phyloP scores from a whole-genome alignment of 2,797 vertebrate species.

The Meda fulgida region DNA sequence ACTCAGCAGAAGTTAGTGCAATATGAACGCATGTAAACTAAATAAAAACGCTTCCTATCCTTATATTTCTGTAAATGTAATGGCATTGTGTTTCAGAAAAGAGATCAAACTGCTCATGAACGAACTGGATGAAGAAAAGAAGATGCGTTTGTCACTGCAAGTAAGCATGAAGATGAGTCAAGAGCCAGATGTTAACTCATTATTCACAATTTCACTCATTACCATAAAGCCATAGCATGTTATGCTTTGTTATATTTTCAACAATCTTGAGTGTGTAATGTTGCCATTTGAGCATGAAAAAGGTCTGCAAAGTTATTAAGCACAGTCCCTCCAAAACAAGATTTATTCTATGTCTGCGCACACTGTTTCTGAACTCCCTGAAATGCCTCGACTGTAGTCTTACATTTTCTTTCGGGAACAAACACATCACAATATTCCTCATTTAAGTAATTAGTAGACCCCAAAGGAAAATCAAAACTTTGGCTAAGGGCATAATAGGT shows the following conservation, averaged over 20 bases:
- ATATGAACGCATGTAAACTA: neutral
- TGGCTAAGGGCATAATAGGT: neutral
- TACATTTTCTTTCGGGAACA: too few relatives aligned
- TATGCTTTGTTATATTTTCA: neutral
- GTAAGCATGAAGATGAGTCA: constrained; percentile 67
- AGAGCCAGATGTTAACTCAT: neutral
- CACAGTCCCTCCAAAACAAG: neutral
- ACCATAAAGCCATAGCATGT: neutral
- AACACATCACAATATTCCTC: too few relatives aligned
- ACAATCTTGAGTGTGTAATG: neutral
- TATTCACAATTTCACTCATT: neutral
- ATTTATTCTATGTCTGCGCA: neutral
- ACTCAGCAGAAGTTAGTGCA: constrained; percentile 90
- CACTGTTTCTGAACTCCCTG: neutral
- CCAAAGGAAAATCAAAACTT: neutral
- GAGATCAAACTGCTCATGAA: constrained; percentile 95
- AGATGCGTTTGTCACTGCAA: constrained; percentile 93
- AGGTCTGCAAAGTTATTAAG: neutral
- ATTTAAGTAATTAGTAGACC: too few relatives aligned
- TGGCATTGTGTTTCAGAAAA: constrained; percentile 80
- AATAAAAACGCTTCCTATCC: neutral
- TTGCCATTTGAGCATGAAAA: neutral
- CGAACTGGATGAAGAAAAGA: constrained; percentile 97
- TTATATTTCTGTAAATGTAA: neutral
- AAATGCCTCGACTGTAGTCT: too few relatives aligned